Conservation (phyloP, 2,888 invertebrate genomes). For the Masnerella sp. region DNA sequence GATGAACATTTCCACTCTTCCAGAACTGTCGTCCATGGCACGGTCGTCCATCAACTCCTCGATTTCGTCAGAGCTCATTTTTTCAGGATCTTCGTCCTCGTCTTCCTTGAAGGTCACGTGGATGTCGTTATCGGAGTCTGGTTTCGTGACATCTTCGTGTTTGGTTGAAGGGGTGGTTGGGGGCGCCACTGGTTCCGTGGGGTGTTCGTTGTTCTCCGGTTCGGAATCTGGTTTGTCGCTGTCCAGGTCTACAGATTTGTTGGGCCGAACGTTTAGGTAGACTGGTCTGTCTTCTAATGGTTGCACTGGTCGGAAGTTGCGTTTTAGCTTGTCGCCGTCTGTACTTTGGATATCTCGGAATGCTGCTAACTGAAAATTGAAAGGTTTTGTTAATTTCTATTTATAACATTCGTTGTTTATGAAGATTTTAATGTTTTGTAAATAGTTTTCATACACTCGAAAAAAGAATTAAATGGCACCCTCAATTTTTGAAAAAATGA, state of each 20-base stretch:
- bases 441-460: too few relatives aligned
- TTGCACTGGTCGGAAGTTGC: constrained; percentile 91
- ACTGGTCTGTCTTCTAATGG: constrained; percentile 85
- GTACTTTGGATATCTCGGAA: constrained; percentile 84
- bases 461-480: too few relatives aligned
- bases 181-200: background rate
- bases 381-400: background rate
- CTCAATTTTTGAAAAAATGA: too few relatives aligned
- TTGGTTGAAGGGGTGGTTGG: background rate
- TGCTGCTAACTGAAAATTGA: constrained; percentile 83
- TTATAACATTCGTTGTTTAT: background rate
- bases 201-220: background rate
- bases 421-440: background rate
- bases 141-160: constrained; percentile 1
- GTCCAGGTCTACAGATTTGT: background rate
- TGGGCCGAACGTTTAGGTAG: constrained; percentile 80
- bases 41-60: constrained; percentile 35
- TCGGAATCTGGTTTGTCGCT: background rate
- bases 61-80: constrained; percentile 25
- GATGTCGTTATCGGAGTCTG: constrained; percentile 40
- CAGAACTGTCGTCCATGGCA: constrained; percentile 34
- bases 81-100: constrained; percentile 44
- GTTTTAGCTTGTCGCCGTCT: constrained; percentile 83
- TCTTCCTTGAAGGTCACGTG: constrained; percentile 43
- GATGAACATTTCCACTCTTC: constrained; percentile 52